Base-by-base conservation (phyloP, 1,140 invertebrate genomes). In the Xylocopa sonorina region DNA sequence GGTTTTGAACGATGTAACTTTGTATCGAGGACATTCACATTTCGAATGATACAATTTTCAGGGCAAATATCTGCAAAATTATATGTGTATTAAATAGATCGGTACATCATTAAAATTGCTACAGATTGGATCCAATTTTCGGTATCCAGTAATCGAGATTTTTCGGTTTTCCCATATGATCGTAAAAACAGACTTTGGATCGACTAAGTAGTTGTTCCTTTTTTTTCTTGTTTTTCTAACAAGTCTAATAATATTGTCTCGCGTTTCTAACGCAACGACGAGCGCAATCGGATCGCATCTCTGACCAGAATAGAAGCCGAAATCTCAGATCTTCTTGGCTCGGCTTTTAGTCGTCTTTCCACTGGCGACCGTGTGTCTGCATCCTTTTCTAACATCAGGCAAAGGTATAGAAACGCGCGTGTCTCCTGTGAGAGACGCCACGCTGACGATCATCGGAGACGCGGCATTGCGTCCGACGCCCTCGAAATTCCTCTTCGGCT, bases 191-290 rank as follows among this genome's bases (percentile, higher is more conserved):
- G 43, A 27, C 57, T 16, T 27, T 7, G 10, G 18, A 38, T 21
- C 24, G 38, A 27, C 41, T 24, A 41, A 6, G 18, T n/a, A 27
- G 27, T 63, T 27, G 29, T 48, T 67, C 53, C 67, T 27, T 41
- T 48, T 67, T 63, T 73, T 29, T 38, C 21, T 67, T 38, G 82
- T 81, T 85, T 82, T 81, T 87, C 84, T 84, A 85, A 87, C 84
- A 83, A 64, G 83, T 89, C 89, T 91, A 91, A 91, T 91, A 91
- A 91, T 91, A 90, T 89, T 88, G 89, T 89, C 89, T 89, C 88
- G 88, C 88, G 87, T 89, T 90, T 90, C 87, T 87, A 88, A 89
- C 86, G 85, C 85, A 80, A 83, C 85, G 85, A 83, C 86, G 84
- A 89, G 81, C 78, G 87, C 88, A 89, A 89, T 88, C 87, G 87